Evolutionary conservation across 2,113 vertebrate genomes (phyloP).

Genomic region (Mormyrus lacerda): DNA sequence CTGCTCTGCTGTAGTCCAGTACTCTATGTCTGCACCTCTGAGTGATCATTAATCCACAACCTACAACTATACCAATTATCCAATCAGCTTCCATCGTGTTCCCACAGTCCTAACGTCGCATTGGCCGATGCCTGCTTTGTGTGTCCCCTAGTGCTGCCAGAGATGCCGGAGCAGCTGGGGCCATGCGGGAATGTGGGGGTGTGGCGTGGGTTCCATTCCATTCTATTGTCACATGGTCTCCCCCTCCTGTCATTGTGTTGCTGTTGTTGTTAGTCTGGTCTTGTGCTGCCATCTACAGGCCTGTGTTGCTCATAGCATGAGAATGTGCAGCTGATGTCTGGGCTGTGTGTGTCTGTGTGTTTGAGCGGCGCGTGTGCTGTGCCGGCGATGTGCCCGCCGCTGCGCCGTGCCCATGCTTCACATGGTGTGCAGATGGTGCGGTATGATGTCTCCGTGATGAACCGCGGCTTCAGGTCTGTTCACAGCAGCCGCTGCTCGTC

Average conservation of each 20-base stretch:
- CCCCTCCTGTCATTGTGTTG: not conserved
- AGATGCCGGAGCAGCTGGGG: not conserved
- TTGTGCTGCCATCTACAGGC: not conserved
- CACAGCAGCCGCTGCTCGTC: not conserved
- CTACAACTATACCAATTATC: conserved; percentile 28
- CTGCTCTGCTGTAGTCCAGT: conserved; percentile 2
- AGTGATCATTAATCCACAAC: conserved; percentile 22
- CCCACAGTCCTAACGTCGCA: conserved; percentile 8
- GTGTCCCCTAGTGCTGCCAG: not conserved
- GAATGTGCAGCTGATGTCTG: not conserved
- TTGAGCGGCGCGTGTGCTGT: not conserved
- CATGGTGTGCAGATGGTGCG: not conserved
- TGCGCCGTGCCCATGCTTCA: not conserved
- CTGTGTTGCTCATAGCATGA: not conserved
- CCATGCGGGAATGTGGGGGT: not conserved
- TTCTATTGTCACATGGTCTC: not conserved
- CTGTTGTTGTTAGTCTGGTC: not conserved
- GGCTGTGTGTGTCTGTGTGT: not conserved
- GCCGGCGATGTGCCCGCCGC: not conserved
- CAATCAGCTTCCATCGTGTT: conserved; percentile 2
- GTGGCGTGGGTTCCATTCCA: not conserved
- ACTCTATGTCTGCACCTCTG: conserved; percentile 15
- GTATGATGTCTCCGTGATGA: not conserved
- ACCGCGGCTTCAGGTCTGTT: not conserved
- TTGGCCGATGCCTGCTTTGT: not conserved